Base-by-base conservation (phyloP, 2,113 vertebrate species). In the Channa maculata region DNA sequence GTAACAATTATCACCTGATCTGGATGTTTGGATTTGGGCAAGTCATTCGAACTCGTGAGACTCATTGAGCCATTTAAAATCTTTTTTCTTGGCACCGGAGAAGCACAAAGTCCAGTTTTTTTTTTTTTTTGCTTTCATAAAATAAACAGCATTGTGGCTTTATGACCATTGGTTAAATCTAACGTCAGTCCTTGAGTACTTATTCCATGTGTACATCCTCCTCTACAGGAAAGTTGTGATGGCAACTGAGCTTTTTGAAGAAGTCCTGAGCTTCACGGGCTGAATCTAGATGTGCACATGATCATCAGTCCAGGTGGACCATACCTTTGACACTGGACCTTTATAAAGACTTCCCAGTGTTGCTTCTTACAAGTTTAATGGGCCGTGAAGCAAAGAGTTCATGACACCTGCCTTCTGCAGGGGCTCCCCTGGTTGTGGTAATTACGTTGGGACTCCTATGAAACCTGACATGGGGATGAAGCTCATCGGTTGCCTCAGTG, bases 191-290 rank as follows among this genome's bases (percentile, higher is more conserved):
- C 14, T 11, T 5, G 10, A 11, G 34, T 41, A 55, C 55, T 64
- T 55, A 3, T 10, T 12, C 7, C 10, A 11, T 15, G 10, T 15
- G 24, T 43, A 0, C 36, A 2, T 36, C 12, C 51, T 45, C 0
- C 14, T 34, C 52, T 54, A 1, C 83, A 95, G 94, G 94, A 94
- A 86, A 91, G 84, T 88, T 95, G 94, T 85, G 88, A 93, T 1
- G 88, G 90, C 75, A 90, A 89, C 59, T 89, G 86, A 77, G 69
- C 86, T 68, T 80, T 88, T 58, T 89, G 87, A 93, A 70, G 67
- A 74, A 0, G 12, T 46, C 10, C 9, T 3, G 24, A 55, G 61
- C 51, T 59, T 75, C 49, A 51, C 53, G 33, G 37, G 53, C 61
- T 72, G 64, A 36, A 48, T 68, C 71, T 62, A 61, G 55, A 64